A percentile compares a stretch with the other conserved stretches of the same genome.
phyloP scores from a whole-genome alignment of 2,797 vertebrate genomes.

The Sebastes glaucus region DNA sequence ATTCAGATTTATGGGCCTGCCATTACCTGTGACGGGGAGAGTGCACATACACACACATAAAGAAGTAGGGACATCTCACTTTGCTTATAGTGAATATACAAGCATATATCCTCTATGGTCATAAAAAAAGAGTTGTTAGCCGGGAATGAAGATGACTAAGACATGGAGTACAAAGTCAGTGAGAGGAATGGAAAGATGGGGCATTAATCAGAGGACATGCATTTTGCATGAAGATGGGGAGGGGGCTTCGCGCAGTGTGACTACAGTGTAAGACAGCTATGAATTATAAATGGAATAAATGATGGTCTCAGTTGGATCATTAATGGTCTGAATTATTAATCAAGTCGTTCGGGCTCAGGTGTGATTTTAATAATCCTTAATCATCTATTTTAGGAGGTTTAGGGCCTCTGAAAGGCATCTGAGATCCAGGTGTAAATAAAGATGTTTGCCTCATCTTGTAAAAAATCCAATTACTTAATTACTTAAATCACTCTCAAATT shows the following conservation, averaged over 20 bases:
- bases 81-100: constrained; percentile 6
- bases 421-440: background rate
- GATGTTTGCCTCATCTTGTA: background rate
- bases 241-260: constrained; percentile 15
- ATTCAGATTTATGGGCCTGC: constrained; percentile 64
- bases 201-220: constrained; percentile 59
- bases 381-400: background rate
- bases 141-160: background rate
- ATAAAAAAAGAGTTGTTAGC: constrained; percentile 13
- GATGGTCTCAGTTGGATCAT: constrained; percentile 63
- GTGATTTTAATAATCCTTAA: constrained; percentile 4
- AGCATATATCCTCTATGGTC: constrained; percentile 6
- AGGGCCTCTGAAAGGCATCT: background rate
- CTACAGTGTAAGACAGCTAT: constrained; percentile 34
- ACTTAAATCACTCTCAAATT: no score
- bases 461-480: background rate
- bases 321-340: constrained; percentile 67
- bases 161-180: constrained; percentile 8
- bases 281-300: constrained; percentile 71
- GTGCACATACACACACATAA: background rate
- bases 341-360: background rate
- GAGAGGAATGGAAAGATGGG: background rate
- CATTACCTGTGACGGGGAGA: constrained; percentile 25
- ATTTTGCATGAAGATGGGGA: constrained; percentile 67
- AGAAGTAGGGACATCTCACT: constrained; percentile 28